These are phyloP conservation scores for Tolmerus cingulatus DNA, from an alignment of 2,888 invertebrate species.

Conservation along the genomic window DNA sequence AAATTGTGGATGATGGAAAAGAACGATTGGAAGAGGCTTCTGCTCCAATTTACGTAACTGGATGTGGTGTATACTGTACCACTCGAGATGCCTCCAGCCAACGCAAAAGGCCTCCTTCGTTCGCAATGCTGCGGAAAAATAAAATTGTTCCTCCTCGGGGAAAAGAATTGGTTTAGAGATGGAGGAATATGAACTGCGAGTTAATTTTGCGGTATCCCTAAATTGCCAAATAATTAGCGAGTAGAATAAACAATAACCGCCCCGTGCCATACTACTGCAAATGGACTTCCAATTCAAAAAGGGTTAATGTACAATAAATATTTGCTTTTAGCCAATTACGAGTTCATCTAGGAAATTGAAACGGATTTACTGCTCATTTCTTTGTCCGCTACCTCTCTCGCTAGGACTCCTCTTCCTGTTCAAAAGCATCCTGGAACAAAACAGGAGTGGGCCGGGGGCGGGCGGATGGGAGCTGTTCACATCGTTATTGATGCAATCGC, in stretches of 20 bases:
- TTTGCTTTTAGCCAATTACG: conserved; percentile 44
- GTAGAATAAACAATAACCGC: background rate
- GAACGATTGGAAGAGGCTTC: conserved; percentile 18
- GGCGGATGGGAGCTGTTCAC: conserved; percentile 3
- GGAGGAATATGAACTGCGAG: background rate
- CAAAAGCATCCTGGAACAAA: background rate
- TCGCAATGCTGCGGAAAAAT: background rate
- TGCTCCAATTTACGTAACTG: conserved; percentile 27
- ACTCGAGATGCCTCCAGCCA: background rate
- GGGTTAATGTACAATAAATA: conserved; percentile 48
- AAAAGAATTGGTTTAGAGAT: background rate
- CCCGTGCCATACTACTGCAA: background rate
- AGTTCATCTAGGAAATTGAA: conserved; percentile 45
- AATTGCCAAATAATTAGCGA: conserved; percentile 28
- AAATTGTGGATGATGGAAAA: conserved; percentile 47
- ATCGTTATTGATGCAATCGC: conserved; percentile 33
- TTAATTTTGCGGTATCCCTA: background rate
- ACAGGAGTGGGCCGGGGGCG: background rate
- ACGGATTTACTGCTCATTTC: background rate
- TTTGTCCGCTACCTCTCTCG: background rate
- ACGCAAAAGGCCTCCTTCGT: background rate
- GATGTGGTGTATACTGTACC: background rate
- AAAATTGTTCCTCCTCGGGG: background rate
- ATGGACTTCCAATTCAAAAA: conserved; percentile 15
- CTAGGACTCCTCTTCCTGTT: background rate